Base-by-base conservation (phyloP, 1,140 invertebrate species). In the Alviniconcha marisindica region DNA sequence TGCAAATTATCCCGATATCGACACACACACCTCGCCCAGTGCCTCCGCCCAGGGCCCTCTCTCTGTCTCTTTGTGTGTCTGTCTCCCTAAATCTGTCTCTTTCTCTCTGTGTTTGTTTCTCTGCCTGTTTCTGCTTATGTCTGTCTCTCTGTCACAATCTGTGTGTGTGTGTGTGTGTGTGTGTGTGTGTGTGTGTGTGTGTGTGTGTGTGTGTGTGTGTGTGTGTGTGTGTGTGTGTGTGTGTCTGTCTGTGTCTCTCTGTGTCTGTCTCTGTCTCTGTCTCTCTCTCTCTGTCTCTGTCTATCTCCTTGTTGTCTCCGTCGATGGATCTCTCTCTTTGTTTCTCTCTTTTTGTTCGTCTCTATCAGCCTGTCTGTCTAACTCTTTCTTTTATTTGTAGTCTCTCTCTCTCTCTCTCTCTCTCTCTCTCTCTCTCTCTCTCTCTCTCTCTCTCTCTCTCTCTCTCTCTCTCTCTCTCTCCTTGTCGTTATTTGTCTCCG, bases 401-500 rank as follows among this genome's bases (percentile, higher is more conserved):
- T 40, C 31, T 71, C 31, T 71, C 31, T 14, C 31, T 40, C 31
- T 40, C 31, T 40, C 10, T 14, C 48, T 79, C 48, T 79, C 48
- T 56, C 48, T 79, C n/a, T 79, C 14, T 79, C 48, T 60, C 48
- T 60, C 77, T 60, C 77, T 79, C 77, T 79, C 77, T 79, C 77
- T 79, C 77, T 79, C 77, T 79, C 77, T 31, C 77, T 79, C 56
- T 69, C 79, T 81, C 56, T 81, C 60, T 81, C 36, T 71, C 63
- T 69, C 63, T 81, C 63, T 40, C 60, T 81, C 60, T 40, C 60
- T 81, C 56, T 71, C 63, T 81, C 56, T 81, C 63, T 42, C 42
- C n/a, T 28, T 31, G 4, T 81, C 79, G 7, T 24, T 77, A 36
- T 77, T 40, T 77, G 38, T 44, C 40, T 44, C 38, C 44, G 36